Evolutionary conservation across 2,113 vertebrate species (phyloP), one percentile per base, ranked within the genome.

Genomic region (Aplodontia rufa): DNA sequence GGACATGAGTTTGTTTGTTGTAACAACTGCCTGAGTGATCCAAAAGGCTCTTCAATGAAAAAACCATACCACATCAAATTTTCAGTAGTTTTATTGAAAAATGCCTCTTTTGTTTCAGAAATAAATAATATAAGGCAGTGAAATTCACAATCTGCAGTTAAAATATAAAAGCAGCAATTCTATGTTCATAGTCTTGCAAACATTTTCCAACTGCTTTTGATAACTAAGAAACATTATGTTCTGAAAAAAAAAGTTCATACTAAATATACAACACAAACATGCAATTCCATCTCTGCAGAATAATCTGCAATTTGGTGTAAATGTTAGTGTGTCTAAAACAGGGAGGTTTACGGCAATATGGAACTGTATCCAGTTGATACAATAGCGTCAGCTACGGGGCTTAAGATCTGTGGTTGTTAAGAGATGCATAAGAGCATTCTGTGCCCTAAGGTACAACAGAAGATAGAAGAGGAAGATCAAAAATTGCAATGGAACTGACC

Each of bases 71-170:
- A 60, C 40, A 84, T 96, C 85, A 97, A 55, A 98, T 99, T 99
- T 99, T 99, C 99, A 99, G 99, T 99, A 99, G 99, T 99, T 99
- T 99, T 99, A 99, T 99, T 99, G 99, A 99, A 99, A 99, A 99
- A 99, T 99, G 99, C 99, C 99, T 99, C 99, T 99, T 99, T 99
- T 99, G 98, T 99, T 99, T 99, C 99, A 99, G 99, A 99, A 99
- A 99, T 99, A 99, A 99, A 99, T 99, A 99, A 99, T 99, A 99
- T 99, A 99, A 99, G 99, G 99, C 99, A 99, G 99, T 99, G 99
- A 99, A 99, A 99, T 99, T 99, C 99, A 99, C 99, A 99, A 99
- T 99, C 98, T 99, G 99, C 99, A 99, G 99, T 99, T 99, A 98
- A 98, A 99, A 99, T 99, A 99, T 98, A 98, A 99, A 99, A 99